Conservation (phyloP, 2,888 invertebrate genomes). For the Ophion ventricosus region DNA sequence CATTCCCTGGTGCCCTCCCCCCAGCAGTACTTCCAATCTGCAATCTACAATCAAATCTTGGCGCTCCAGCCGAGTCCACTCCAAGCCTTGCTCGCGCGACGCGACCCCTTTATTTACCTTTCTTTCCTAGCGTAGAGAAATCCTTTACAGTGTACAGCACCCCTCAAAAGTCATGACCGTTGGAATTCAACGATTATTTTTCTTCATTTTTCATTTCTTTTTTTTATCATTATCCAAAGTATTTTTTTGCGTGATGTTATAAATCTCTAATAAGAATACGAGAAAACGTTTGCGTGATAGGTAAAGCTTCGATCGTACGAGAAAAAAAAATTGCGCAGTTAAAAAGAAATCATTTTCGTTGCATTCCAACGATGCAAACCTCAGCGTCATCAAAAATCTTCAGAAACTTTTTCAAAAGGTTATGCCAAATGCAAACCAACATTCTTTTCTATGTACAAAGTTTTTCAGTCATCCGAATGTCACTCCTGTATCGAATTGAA, state of each 20-base stretch:
- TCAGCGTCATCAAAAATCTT: slow-evolving; percentile 18
- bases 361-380: too few species aligned
- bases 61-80: slow-evolving; percentile 73
- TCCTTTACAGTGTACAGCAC: slow-evolving; percentile 1
- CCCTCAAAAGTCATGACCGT: slow-evolving; percentile 22
- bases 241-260: too few species aligned
- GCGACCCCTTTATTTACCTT: slow-evolving; percentile 76
- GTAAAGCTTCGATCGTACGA: too few species aligned
- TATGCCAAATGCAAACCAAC: background rate
- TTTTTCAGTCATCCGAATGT: background rate
- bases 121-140: background rate
- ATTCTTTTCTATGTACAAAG: background rate
- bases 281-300: too few species aligned
- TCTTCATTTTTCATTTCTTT: too few species aligned
- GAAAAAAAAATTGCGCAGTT: too few species aligned
- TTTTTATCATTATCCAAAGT: too few species aligned
- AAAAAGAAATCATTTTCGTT: too few species aligned
- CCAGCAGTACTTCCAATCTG: slow-evolving; percentile 62
- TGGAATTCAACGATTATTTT: too few species aligned
- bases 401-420: background rate
- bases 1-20: slow-evolving; percentile 23
- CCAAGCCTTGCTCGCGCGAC: slow-evolving; percentile 61
- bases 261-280: too few species aligned
- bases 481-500: too few species aligned
- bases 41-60: slow-evolving; percentile 78